Evolutionary conservation across 2,888 invertebrate genomes (phyloP), one percentile per base, ranked within the genome.

Genomic region (Eremobia ochroleuca): DNA sequence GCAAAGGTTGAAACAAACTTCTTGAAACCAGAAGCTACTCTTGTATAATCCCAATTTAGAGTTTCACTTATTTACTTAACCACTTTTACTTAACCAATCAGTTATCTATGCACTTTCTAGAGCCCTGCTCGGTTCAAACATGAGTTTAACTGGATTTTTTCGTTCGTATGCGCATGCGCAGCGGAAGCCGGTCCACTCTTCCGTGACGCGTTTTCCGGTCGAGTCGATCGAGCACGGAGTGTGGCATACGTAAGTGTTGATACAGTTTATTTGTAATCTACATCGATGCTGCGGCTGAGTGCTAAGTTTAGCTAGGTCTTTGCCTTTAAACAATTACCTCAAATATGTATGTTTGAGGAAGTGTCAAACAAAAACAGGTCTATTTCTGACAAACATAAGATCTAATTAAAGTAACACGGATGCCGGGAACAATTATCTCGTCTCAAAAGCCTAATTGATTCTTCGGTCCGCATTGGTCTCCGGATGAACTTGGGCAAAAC

Each of bases 131-230:
- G 73, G 66, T 73, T 77, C 70, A 68, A 76, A 61, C 67, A 68
- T 72, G 76, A 84, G 85, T 84, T 79, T 49, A 80, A 78, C 77
- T 65, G 75, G 78, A 79, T 85, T 85, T 86, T 85, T 88, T 85
- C 74, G 74, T 77, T 77, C 62, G 72, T 79, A 83, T 88, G 90
- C 86, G 89, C 61, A 31, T 71, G 82, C 89, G 86, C 89, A 90
- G 61, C 88, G 89, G 90, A 90, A 90, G 82, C 76, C 70, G 55
- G 77, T 49, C 76, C 82, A 81, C 82, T 88, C 83, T 89, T 87
- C 89, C 89, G 85, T 85, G 81, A 84, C 85, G 82, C 61, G 58
- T 77, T 81, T 90, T 89, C 90, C 90, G 87, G 81, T 74, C 61
- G 64, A 79, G 66, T 69, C 79, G 75, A 89, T 87, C 73, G 75